Conservation (phyloP, 2,797 vertebrate species). For the Phataginus tricuspis region DNA sequence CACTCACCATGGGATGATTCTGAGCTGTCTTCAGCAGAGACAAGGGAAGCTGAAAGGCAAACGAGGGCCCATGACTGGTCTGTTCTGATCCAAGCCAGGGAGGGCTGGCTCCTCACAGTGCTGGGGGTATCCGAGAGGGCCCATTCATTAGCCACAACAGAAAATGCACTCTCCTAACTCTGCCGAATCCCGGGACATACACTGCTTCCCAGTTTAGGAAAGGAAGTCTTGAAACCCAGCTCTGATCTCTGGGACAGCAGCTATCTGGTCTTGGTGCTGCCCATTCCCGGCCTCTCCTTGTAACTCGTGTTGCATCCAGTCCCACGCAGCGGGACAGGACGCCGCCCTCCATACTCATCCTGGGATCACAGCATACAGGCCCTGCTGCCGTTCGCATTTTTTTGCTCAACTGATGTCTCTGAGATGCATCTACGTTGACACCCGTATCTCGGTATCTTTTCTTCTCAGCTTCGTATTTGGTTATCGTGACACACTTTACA, state of each 20-base stretch:
- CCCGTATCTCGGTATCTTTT: background rate
- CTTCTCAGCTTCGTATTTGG: background rate
- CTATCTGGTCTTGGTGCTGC: background rate
- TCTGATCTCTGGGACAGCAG: background rate
- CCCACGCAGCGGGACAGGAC: no score
- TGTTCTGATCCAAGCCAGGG: background rate
- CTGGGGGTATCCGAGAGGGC: background rate
- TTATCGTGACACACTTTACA: background rate
- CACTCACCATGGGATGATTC: conserved; percentile 98
- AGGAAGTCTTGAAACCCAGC: background rate
- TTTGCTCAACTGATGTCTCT: background rate
- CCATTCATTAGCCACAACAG: background rate
- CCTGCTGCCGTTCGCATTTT: no score
- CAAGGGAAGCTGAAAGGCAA: conserved; percentile 91
- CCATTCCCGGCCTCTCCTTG: background rate
- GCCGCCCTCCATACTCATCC: background rate
- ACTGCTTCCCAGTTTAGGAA: background rate
- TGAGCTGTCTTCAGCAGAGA: conserved; percentile 97
- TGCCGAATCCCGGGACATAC: background rate
- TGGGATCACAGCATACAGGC: background rate
- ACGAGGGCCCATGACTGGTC: background rate
- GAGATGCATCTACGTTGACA: background rate
- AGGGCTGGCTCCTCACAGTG: no score
- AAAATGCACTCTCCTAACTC: background rate
- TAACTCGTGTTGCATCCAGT: background rate